These are phyloP conservation scores for Sinopyrophorus schimmeli DNA, from an alignment of 2,888 invertebrate genomes.

Conservation along the genomic window DNA sequence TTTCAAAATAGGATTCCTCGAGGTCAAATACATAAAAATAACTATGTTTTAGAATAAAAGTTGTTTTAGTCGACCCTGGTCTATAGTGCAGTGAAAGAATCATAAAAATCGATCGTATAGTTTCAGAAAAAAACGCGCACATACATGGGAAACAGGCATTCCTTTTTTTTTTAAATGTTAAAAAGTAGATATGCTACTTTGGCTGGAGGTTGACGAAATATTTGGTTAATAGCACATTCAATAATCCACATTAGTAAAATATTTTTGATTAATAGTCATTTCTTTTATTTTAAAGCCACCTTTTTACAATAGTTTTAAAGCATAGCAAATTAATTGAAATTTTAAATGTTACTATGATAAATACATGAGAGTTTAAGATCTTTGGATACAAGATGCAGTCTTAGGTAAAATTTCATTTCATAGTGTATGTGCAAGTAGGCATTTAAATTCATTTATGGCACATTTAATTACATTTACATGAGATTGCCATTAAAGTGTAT, in stretches of 20 bases:
- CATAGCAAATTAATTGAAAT: constrained; percentile 27
- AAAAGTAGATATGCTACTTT: too few relatives aligned
- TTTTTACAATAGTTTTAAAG: constrained; percentile 33
- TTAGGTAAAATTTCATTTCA: constrained; percentile 29
- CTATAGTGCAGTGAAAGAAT: too few relatives aligned
- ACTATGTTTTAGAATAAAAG: too few relatives aligned
- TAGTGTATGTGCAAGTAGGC: constrained; percentile 19
- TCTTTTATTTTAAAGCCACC: constrained; percentile 34
- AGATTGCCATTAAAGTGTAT: constrained; percentile 16
- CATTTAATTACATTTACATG: constrained; percentile 29
- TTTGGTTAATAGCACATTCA: too few relatives aligned
- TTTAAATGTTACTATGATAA: constrained; percentile 23
- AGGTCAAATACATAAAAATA: too few relatives aligned
- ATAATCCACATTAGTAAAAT: neutral
- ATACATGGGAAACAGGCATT: too few relatives aligned
- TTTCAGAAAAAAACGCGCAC: too few relatives aligned
- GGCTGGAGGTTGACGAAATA: too few relatives aligned
- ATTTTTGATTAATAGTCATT: constrained; percentile 30
- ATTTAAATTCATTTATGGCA: constrained; percentile 21
- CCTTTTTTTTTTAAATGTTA: too few relatives aligned
- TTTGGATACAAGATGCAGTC: constrained; percentile 35
- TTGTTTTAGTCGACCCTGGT: too few relatives aligned
- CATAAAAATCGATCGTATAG: too few relatives aligned
- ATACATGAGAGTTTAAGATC: constrained; percentile 28
- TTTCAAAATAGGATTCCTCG: too few relatives aligned